Base-by-base conservation (phyloP, 2,113 vertebrate species). In the Salvelinus alpinus region DNA sequence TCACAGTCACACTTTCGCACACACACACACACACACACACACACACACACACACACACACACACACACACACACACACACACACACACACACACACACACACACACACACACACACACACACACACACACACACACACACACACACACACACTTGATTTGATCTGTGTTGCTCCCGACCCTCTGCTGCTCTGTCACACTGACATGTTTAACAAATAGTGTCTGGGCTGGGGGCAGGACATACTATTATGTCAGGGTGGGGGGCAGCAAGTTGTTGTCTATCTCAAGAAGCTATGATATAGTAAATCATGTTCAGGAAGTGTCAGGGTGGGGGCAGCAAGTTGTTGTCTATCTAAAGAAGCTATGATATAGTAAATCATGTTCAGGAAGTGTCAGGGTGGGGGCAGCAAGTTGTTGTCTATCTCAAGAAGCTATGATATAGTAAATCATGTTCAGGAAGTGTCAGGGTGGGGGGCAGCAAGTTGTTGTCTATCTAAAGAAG, bases 151-250 rank as follows among this genome's bases (percentile, higher is more conserved):
- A 5, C 79, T 80, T 76, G 74, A 88, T 90, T 92, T 91, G 84
- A 90, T 91, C 87, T 88, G 73, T 91, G 87, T 92, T 93, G 92
- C 94, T 94, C 94, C 94, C 93, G 95, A 95, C 96, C 95, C 90
- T 85, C 85, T 90, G 93, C 94, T 93, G 89, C 92, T 97, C 95
- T 93, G 93, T 96, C 96, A 95, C 93, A 76, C 91, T 95, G 96
- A 95, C 96, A 96, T 97, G 96, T 97, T 97, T 96, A 97, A 94
- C 95, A 97, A 97, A 96, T 94, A 96, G 94, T 96, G 92, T 93
- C 95, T 87, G 89, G 74, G 29, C 59, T 34, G 7, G 72, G 84
- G 51, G 89, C 94, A 87, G 88, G 82, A 94, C 91, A 91, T 93
- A 92, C 90, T 89, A 88, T 88, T 94, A 85, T 94, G 92, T 34